Base-by-base conservation (phyloP, 2,888 invertebrate species). In the Drosophila basisetae region DNA sequence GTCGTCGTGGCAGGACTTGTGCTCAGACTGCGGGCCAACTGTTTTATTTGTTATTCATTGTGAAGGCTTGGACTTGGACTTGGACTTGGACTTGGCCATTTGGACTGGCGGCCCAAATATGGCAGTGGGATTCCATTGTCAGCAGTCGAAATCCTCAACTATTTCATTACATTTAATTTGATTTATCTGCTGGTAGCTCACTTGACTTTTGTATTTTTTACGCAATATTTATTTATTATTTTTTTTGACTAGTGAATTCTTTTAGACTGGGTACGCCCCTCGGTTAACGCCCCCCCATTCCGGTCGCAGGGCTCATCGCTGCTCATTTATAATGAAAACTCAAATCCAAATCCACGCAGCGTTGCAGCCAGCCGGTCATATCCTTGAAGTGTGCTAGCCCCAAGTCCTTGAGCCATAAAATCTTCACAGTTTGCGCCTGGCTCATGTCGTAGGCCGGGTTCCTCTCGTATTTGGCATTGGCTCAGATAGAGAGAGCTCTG, bases 121-220 rank as follows among this genome's bases (percentile, higher is more conserved):
- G 80, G 74, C 72, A 66, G 58, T 72, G 55, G 68, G 70, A 82
- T 84, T 74, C 76, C 77, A 74, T 80, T 80, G 87, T 77, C 77
- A 80, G 74, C 73, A 70, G 55, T 71, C 58, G 49, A 78, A 82
- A 76, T 80, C 80, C 80, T 78, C 80, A 84, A 89, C 89, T 91
- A 91, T 90, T 89, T 90, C 85, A 80, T 87, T 89, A 86, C 87
- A 83, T 84, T 90, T 84, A 89, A 90, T 91, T 90, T 91, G 90
- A 90, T 90, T 90, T 90, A 90, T 90, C 76, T 76, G 65, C 81
- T 75, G 76, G 76, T 62, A 66, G 68, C 54, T 68, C 39, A 52
- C 62, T 73, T 76, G 69, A 67, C 71, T 73, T 56, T 76, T 65
- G 62, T 70, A 69, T 65, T 70, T 74, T 71, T 83, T 66, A 66